These are phyloP conservation scores for Cnemophilus loriae DNA, from an alignment of 2,113 vertebrate genomes.

Conservation along the genomic window DNA sequence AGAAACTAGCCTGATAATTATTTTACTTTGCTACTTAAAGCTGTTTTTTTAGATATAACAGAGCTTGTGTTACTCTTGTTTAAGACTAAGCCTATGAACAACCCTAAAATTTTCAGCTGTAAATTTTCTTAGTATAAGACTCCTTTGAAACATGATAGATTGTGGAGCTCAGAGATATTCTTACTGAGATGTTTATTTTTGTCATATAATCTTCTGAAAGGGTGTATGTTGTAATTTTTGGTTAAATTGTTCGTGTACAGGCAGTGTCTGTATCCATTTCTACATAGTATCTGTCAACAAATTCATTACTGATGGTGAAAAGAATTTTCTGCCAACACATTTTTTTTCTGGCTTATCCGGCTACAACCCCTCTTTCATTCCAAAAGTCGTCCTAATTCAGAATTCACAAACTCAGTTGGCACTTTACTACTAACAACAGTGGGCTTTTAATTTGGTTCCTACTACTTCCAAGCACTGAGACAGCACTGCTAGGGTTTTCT, in stretches of 20 bases:
- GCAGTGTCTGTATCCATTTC: not conserved
- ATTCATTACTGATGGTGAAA: slow-evolving; percentile 1
- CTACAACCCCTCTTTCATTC: not conserved
- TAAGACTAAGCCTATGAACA: not conserved
- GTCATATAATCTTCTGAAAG: not conserved
- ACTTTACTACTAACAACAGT: not conserved
- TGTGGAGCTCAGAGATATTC: not conserved
- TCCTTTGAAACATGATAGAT: not conserved
- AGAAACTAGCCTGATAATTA: not conserved
- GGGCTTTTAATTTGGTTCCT: not conserved
- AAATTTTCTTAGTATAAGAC: not conserved
- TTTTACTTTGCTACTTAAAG: not conserved
- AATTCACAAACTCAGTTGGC: not conserved
- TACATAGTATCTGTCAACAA: not conserved
- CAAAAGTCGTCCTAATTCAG: not conserved
- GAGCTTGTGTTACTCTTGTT: not conserved
- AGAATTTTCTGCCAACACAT: not conserved
- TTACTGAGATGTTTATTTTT: not conserved
- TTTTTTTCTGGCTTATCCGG: not conserved
- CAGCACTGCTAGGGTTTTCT: not conserved
- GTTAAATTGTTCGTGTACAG: not conserved
- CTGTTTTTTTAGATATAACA: not conserved
- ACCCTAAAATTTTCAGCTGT: not conserved
- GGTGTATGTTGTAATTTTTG: not conserved
- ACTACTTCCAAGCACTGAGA: not conserved